Evolutionary conservation across 1,140 invertebrate genomes (phyloP), one percentile per base, ranked within the genome.

Genomic region (Drosophila yakuba): DNA sequence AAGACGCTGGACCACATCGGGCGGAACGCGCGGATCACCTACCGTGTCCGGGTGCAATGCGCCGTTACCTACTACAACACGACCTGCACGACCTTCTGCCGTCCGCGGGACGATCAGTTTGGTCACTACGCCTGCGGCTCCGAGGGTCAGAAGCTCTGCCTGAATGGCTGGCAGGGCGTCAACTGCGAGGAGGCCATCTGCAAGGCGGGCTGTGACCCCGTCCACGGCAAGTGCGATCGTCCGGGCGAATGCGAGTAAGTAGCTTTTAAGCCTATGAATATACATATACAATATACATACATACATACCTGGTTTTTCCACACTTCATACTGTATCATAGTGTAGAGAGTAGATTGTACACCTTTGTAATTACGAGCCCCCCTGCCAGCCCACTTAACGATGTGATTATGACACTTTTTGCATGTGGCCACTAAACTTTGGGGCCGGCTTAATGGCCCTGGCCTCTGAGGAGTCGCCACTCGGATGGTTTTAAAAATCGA

Each of bases 121-220:
- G 98, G 98, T 20, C 98, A 99, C 94, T 98, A 98, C 93, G 95
- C 95, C 56, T 99, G 98, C 94, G 95, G 96, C 75, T 93, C 95
- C 54, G 95, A 96, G 91, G 98, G 98, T 64, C 96, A 98, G 93
- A 98, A 98, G 93, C 95, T 96, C 48, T 99, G 98, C 93, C 95
- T 98, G 76, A 94, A 95, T 64, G 98, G 98, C 75, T 99, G 98
- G 98, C 96, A 96, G 92, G 98, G 98, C 58, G 94, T 95, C 83
- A 98, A 98, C 92, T 99, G 98, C 93, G 97, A 98, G 93, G 96
- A 95, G 93, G 97, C 97, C 56, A 96, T 98, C 4, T 98, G 97
- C 93, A 97, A 97, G 89, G 94, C 95, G 73, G 97, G 97, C 64
- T 98, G 97, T 91, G 96, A 98, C 93, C 95, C 96, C 38, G 94